Conservation (phyloP, 2,888 invertebrate genomes). For the Holacanthella duospinosa region DNA sequence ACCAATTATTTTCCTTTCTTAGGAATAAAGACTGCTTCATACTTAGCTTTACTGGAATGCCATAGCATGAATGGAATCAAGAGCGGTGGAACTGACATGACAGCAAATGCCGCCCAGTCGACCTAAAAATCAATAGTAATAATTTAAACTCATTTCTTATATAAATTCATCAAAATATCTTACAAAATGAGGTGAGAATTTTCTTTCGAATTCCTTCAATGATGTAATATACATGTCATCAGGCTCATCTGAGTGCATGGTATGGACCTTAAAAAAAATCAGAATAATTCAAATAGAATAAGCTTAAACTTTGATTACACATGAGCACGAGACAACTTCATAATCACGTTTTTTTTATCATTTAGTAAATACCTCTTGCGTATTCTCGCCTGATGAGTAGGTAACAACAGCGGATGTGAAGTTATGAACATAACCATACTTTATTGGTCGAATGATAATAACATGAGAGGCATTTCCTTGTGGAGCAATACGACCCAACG, state of each 20-base stretch:
- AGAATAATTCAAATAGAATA: not conserved
- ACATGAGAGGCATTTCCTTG: conserved; percentile 88
- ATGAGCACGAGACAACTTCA: too few relatives aligned
- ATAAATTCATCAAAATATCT: too few relatives aligned
- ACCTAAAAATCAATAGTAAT: conserved; percentile 44
- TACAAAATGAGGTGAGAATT: conserved; percentile 90
- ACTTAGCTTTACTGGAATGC: conserved; percentile 90
- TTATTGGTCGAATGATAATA: conserved; percentile 78
- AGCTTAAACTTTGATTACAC: too few relatives aligned
- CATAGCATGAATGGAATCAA: conserved; percentile 88
- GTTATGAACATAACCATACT: conserved; percentile 88
- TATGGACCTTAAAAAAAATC: conserved; percentile 24
- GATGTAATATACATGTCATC: conserved; percentile 70
- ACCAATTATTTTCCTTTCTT: conserved; percentile 37
- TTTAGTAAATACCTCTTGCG: conserved; percentile 59
- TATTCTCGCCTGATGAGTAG: conserved; percentile 77
- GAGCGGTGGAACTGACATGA: conserved; percentile 90
- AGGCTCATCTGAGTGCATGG: conserved; percentile 62
- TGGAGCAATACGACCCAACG: conserved; percentile 81
- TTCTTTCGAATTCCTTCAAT: conserved; percentile 84
- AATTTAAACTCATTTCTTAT: not conserved
- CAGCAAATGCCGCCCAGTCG: conserved; percentile 93
- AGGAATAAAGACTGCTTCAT: conserved; percentile 49
- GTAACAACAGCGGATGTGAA: conserved; percentile 89
- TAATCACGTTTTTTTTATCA: too few relatives aligned